Evolutionary conservation across 2,888 invertebrate genomes (phyloP).

Genomic region (Hecatera dysodea): DNA sequence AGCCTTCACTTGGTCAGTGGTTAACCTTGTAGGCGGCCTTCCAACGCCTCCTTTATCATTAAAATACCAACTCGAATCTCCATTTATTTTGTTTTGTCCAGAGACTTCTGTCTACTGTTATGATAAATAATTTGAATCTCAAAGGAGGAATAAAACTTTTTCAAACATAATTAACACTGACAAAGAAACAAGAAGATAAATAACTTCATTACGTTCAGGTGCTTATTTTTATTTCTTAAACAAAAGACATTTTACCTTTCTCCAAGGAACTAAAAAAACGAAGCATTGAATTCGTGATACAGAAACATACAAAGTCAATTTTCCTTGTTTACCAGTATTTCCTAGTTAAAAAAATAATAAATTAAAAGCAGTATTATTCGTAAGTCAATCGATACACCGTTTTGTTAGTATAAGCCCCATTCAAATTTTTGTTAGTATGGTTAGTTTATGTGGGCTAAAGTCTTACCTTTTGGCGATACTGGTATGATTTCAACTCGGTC

Average conservation of each 20-base stretch:
- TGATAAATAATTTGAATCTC: constrained; percentile 53
- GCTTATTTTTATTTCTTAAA: constrained; percentile 12
- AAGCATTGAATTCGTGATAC: background rate
- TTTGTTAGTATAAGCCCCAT: constrained; percentile 15
- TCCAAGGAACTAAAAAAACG: too few species aligned
- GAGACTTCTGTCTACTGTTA: background rate
- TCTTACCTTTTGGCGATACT: constrained; percentile 51
- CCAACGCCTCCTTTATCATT: background rate
- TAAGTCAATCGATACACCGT: background rate
- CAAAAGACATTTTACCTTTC: too few species aligned
- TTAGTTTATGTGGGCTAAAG: constrained; percentile 34
- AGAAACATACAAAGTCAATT: too few species aligned
- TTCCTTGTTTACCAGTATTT: too few species aligned
- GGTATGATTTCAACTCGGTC: constrained; percentile 52
- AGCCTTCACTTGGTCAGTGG: too few species aligned
- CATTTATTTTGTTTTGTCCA: background rate
- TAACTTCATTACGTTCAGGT: constrained; percentile 36
- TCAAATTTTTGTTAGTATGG: constrained; percentile 24
- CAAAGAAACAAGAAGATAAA: constrained; percentile 41
- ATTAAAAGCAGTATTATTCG: background rate
- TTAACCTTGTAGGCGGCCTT: too few species aligned
- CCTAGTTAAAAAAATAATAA: background rate
- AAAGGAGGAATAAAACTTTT: constrained; percentile 56
- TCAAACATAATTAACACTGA: constrained; percentile 51
- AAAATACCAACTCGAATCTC: background rate